Evolutionary conservation across 2,888 invertebrate species (phyloP).

Genomic region (Nymphalis urticae): DNA sequence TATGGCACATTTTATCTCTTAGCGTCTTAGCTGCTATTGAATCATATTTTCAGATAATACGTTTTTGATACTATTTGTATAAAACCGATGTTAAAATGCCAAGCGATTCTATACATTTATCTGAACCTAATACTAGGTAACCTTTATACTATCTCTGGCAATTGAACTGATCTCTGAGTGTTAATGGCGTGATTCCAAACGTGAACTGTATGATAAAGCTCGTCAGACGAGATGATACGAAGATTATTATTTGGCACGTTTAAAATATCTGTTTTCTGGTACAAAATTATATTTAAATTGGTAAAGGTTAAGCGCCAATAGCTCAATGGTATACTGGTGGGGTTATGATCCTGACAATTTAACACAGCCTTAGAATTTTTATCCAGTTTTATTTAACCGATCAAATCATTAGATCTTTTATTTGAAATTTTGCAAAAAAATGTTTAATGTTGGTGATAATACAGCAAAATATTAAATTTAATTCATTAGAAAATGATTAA

Average conservation of each 20-base stretch:
- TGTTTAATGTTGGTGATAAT: too few relatives aligned
- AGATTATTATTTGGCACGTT: constrained; percentile 6
- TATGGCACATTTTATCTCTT: too few relatives aligned
- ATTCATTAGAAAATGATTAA: too few relatives aligned
- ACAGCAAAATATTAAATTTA: too few relatives aligned
- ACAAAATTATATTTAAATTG: not conserved
- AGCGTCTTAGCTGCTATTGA: too few relatives aligned
- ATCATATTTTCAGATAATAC: too few relatives aligned
- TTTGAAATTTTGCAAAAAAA: too few relatives aligned
- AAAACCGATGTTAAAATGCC: not conserved
- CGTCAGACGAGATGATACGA: not conserved
- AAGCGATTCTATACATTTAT: not conserved
- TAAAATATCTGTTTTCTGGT: constrained; percentile 2
- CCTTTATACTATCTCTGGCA: constrained; percentile 1
- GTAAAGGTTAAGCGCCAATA: not conserved
- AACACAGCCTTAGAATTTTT: too few relatives aligned
- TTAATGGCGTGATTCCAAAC: constrained; percentile 9
- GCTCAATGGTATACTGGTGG: not conserved
- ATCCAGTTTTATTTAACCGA: too few relatives aligned
- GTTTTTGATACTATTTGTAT: too few relatives aligned
- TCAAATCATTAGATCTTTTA: too few relatives aligned
- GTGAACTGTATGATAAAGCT: not conserved
- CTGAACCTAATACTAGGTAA: not conserved
- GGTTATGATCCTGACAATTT: too few relatives aligned
- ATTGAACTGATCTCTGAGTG: not conserved